Evolutionary conservation across 2,113 vertebrate species (phyloP).

Genomic region (Dendropsophus ebraccatus): DNA sequence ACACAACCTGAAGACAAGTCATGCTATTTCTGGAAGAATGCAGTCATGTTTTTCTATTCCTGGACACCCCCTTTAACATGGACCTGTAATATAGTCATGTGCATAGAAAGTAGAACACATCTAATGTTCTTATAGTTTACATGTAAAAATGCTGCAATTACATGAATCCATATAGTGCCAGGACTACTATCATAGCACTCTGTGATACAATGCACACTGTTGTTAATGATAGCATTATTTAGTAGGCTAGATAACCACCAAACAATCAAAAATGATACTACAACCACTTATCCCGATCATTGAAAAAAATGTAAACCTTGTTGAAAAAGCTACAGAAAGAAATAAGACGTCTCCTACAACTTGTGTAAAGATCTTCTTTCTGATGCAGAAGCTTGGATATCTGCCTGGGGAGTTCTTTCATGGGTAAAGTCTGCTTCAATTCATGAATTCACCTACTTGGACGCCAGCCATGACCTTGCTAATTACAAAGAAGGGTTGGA

Average conservation of each 20-base stretch:
- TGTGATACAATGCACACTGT: too few relatives aligned
- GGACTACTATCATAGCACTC: background rate
- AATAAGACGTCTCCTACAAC: background rate
- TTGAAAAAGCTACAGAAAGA: background rate
- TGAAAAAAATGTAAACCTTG: background rate
- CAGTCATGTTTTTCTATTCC: too few relatives aligned
- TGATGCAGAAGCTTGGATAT: background rate
- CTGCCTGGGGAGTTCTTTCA: conserved; percentile 6
- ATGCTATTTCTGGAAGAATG: too few relatives aligned
- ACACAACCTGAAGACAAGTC: too few relatives aligned
- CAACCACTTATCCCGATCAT: background rate
- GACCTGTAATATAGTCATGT: too few relatives aligned
- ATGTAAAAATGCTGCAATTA: too few relatives aligned
- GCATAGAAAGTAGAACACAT: background rate
- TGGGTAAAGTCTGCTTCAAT: conserved; percentile 10
- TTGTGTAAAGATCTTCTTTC: background rate
- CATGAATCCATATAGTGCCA: background rate
- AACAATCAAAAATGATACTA: background rate
- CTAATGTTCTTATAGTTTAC: too few relatives aligned
- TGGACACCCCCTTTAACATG: too few relatives aligned
- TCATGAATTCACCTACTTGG: conserved; percentile 26
- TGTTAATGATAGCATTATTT: too few relatives aligned
- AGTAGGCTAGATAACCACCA: too few relatives aligned
- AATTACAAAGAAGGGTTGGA: background rate
- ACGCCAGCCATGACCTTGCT: conserved; percentile 1